phyloP scores from a whole-genome alignment of 2,888 invertebrate species.

The Xanthia togata region DNA sequence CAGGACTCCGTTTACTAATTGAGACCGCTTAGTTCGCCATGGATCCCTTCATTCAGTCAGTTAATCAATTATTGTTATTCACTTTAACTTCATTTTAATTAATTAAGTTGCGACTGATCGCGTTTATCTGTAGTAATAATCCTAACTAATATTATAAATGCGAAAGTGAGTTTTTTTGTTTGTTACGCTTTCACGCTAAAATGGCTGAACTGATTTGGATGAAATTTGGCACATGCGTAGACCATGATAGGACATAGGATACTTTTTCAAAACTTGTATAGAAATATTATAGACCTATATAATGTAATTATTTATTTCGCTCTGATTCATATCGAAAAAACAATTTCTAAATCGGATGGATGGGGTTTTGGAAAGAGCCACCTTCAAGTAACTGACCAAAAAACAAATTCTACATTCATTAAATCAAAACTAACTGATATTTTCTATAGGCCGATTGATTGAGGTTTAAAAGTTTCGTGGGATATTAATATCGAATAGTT shows the following conservation, averaged over 20 bases:
- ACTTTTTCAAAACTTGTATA: too few species aligned
- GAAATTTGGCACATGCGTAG: too few species aligned
- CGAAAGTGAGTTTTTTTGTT: too few species aligned
- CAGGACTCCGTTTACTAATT: slow-evolving; percentile 80
- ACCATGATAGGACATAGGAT: too few species aligned
- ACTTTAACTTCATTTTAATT: slow-evolving; percentile 69
- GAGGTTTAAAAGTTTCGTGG: slow-evolving; percentile 29
- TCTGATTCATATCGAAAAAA: not conserved
- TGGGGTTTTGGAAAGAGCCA: not conserved
- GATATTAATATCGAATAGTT: slow-evolving; percentile 47
- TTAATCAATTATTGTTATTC: slow-evolving; percentile 81
- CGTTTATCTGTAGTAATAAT: not conserved
- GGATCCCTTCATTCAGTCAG: too few species aligned
- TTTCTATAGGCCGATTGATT: slow-evolving; percentile 24
- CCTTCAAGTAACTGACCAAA: not conserved
- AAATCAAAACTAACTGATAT: slow-evolving; percentile 6
- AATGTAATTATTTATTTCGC: not conserved
- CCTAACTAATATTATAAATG: too few species aligned
- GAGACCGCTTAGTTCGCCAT: slow-evolving; percentile 80
- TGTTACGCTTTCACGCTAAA: too few species aligned
- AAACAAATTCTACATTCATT: slow-evolving; percentile 11
- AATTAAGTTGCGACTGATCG: slow-evolving; percentile 6
- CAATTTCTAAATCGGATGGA: not conserved
- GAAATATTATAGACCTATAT: not conserved
- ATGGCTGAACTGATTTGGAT: too few species aligned